These are phyloP conservation scores for Cancer borealis DNA, from an alignment of 2,888 invertebrate species.

Conservation along the genomic window DNA sequence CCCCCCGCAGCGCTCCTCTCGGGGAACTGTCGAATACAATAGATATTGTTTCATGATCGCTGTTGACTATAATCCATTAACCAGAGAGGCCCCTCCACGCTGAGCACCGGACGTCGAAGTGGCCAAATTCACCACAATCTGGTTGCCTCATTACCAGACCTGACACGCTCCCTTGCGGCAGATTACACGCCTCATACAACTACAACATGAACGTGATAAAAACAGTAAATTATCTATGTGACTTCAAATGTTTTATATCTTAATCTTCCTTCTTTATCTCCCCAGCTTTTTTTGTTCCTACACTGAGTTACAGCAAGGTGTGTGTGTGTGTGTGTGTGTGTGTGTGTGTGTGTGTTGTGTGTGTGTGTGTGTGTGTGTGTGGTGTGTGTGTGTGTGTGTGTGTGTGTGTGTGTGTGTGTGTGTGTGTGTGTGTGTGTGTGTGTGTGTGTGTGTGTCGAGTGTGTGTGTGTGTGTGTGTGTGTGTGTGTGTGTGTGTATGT, in stretches of 20 bases:
- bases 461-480: background rate
- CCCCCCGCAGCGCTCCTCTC: constrained; percentile 44
- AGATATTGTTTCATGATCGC: constrained; percentile 72
- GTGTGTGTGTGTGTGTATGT: background rate
- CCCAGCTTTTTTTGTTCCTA: background rate
- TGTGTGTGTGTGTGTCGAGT: background rate
- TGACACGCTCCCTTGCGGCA: background rate
- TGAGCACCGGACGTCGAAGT: constrained; percentile 61
- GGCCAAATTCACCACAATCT: constrained; percentile 40
- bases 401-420: background rate
- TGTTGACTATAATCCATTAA: constrained; percentile 72
- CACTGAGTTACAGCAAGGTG: background rate
- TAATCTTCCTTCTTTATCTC: background rate
- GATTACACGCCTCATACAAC: background rate
- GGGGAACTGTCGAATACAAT: constrained; percentile 71
- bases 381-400: background rate
- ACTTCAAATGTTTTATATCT: background rate
- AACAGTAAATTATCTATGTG: background rate
- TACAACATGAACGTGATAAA: background rate
- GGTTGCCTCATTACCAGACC: background rate
- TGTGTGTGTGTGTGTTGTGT: background rate
- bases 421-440: background rate
- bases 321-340: background rate
- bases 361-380: no score
- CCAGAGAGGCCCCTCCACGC: constrained; percentile 64